phyloP scores from a whole-genome alignment of 2,797 vertebrate species.

The Crocodylus rhombifer region DNA sequence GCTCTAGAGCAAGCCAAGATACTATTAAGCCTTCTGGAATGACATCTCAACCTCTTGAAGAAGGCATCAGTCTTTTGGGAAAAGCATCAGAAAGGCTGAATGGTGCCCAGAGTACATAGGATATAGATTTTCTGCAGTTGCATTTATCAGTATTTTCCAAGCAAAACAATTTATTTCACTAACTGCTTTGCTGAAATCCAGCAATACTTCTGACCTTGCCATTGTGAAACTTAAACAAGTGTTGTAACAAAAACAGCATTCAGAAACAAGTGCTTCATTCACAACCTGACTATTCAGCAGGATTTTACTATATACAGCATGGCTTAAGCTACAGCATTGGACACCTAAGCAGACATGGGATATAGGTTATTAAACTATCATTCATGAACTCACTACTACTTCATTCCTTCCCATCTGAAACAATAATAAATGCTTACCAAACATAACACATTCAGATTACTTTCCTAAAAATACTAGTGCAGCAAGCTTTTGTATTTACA shows the following conservation, averaged over 20 bases:
- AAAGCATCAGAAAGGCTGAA: neutral
- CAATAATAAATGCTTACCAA: fast-evolving
- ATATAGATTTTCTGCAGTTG: neutral
- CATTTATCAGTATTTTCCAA: fast-evolving
- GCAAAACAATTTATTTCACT: neutral
- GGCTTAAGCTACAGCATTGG: fast-evolving
- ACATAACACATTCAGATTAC: neutral
- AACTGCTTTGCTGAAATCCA: neutral
- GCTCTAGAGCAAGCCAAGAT: too few species aligned
- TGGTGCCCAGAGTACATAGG: neutral
- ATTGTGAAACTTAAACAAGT: neutral
- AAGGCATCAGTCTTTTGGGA: neutral
- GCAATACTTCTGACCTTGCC: neutral
- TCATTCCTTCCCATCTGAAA: fast-evolving
- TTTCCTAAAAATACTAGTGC: fast-evolving
- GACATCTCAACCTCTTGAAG: neutral
- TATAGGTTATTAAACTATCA: neutral
- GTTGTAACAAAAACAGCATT: neutral
- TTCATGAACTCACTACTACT: neutral
- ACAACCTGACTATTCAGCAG: fast-evolving
- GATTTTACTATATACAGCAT: fast-evolving
- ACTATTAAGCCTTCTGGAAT: too few species aligned
- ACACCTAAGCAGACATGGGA: neutral
- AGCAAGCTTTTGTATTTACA: fast-evolving
- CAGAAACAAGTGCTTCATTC: neutral